Conservation (phyloP, 2,113 vertebrate genomes). For the Psammodynastes pulverulentus region DNA sequence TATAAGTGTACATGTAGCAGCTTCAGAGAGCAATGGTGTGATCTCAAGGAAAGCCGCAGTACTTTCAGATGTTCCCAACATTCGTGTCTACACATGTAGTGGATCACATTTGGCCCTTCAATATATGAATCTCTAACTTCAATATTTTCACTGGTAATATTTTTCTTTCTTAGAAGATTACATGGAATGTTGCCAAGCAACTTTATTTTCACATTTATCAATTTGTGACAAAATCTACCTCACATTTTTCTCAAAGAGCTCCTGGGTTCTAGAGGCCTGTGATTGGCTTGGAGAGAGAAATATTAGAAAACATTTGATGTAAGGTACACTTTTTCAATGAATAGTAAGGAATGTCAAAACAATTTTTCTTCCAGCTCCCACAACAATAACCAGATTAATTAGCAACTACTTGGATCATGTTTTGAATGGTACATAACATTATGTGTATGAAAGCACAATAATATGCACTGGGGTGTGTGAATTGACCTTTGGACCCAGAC, state of each 20-base stretch:
- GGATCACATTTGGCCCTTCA: neutral
- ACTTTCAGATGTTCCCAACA: neutral
- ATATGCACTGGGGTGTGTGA: neutral
- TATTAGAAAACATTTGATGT: neutral
- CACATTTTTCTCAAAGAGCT: neutral
- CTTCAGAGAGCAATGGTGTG: neutral
- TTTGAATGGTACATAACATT: neutral
- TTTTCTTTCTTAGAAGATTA: neutral
- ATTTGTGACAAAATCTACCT: neutral
- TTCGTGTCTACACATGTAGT: neutral
- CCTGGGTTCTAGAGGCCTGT: neutral
- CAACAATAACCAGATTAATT: constrained; percentile 7
- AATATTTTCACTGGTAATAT: neutral
- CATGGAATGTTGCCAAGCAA: neutral
- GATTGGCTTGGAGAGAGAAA: neutral
- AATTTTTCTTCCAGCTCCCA: neutral
- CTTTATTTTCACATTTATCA: neutral
- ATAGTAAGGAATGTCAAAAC: neutral
- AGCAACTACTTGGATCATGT: constrained; percentile 5
- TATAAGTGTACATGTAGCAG: neutral
- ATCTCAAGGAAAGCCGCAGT: neutral
- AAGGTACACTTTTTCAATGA: neutral
- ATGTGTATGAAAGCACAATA: constrained; percentile 18
- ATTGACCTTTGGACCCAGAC: constrained; percentile 5
- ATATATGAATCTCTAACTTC: neutral